A percentile compares a stretch with the other conserved stretches of the same genome.
Evolutionary conservation across 1,140 invertebrate genomes (phyloP).

Genomic region (Dinoponera quadriceps): DNA sequence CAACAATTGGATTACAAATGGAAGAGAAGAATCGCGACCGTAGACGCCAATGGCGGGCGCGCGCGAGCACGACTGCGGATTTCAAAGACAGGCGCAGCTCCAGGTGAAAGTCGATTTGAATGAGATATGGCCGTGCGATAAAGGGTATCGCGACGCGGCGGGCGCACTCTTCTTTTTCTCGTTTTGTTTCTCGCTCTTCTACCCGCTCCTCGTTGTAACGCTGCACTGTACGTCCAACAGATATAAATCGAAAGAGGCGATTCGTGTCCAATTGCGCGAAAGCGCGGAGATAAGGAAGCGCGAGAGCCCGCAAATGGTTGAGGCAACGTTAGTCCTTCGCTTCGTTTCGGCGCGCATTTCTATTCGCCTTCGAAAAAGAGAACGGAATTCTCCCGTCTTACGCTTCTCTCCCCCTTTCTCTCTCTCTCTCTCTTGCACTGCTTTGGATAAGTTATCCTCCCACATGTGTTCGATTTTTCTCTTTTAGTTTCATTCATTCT

Average conservation of each 20-base stretch:
- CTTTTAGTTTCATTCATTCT: too few species aligned
- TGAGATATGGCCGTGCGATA: conserved; percentile 43
- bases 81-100: conserved; percentile 31
- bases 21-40: conserved; percentile 38
- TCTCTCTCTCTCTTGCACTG: not conserved
- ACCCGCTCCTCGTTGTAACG: conserved; percentile 21
- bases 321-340: conserved; percentile 34
- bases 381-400: not conserved
- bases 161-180: not conserved
- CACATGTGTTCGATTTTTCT: not conserved
- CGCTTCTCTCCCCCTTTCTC: not conserved
- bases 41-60: conserved; percentile 9
- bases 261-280: conserved; percentile 58
- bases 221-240: conserved; percentile 32
- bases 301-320: conserved; percentile 44
- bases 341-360: conserved; percentile 13
- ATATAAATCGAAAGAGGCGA: conserved; percentile 52
- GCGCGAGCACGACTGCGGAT: conserved; percentile 22
- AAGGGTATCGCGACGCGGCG: conserved; percentile 21
- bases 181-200: not conserved
- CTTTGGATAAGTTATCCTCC: not conserved
- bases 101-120: conserved; percentile 62
- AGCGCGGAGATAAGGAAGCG: conserved; percentile 50
- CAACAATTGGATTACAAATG: conserved; percentile 57
- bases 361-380: conserved; percentile 27